phyloP scores from a whole-genome alignment of 2,113 vertebrate species.

The Brevimyrus niger region DNA sequence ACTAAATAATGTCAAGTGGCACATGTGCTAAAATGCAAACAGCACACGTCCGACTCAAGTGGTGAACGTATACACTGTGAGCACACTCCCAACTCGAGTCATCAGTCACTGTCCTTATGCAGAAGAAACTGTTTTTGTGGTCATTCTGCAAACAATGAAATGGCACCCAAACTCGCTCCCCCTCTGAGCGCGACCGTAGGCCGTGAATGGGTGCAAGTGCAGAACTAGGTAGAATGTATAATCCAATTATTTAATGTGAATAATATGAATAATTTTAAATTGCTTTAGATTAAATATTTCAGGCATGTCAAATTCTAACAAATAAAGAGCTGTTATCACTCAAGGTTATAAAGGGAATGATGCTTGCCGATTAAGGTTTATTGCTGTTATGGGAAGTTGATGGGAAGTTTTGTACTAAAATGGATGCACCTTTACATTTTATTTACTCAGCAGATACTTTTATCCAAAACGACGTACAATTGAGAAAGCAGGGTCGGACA shows the following conservation, averaged over 20 bases:
- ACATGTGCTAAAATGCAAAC: not conserved
- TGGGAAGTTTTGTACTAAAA: not conserved
- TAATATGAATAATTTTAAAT: not conserved
- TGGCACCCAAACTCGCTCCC: not conserved
- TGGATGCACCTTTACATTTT: not conserved
- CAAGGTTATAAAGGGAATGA: not conserved
- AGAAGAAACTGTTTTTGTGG: not conserved
- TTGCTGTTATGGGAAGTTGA: not conserved
- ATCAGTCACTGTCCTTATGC: not conserved
- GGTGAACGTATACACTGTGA: not conserved
- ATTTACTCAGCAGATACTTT: slow-evolving; percentile 7
- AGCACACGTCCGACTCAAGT: not conserved
- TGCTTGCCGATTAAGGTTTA: not conserved
- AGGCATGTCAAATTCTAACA: not conserved
- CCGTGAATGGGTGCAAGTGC: not conserved
- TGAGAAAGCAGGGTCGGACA: not conserved
- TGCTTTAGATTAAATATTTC: not conserved
- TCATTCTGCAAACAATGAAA: not conserved
- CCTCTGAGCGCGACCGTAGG: not conserved
- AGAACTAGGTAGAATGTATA: not conserved
- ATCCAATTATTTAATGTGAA: not conserved
- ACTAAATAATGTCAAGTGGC: not conserved
- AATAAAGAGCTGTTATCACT: not conserved
- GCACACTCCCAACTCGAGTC: not conserved
- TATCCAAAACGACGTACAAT: not conserved